phyloP scores from a whole-genome alignment of 2,113 vertebrate genomes.

The Hypocryptadius cinnamomeus region DNA sequence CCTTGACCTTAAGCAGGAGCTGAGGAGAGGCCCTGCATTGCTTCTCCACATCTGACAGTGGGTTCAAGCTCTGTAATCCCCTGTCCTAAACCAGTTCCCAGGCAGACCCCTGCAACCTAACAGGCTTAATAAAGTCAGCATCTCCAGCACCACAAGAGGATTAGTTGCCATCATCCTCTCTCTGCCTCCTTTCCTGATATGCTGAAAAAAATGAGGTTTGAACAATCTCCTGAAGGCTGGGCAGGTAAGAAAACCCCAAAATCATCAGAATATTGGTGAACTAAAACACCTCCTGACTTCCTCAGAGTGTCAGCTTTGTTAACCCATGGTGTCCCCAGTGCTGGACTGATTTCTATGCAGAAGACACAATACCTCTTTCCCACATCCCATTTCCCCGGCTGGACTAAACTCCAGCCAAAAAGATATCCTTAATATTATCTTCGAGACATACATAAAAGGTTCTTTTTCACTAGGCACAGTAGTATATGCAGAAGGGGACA shows the following conservation, averaged over 20 bases:
- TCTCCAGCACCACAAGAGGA: neutral
- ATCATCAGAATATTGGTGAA: neutral
- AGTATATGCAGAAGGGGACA: neutral
- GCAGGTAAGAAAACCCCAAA: neutral
- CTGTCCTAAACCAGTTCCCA: neutral
- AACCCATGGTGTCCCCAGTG: accelerated
- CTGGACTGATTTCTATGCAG: neutral
- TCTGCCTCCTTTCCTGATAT: neutral
- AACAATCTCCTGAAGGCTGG: neutral
- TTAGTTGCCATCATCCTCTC: neutral
- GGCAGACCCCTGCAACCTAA: neutral
- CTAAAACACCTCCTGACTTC: neutral
- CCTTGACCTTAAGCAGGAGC: neutral
- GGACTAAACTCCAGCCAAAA: neutral
- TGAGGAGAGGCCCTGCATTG: neutral
- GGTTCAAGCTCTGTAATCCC: neutral
- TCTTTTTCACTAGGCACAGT: neutral
- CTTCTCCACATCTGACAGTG: neutral
- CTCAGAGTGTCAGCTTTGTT: neutral
- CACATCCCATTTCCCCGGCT: neutral
- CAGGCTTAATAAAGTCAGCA: neutral
- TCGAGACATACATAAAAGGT: neutral
- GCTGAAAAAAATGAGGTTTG: neutral
- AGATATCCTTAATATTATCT: neutral
- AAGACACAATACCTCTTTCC: neutral